Evolutionary conservation across 1,140 invertebrate genomes (phyloP), one percentile per base, ranked within the genome.

Genomic region (Archivesica marissinica): DNA sequence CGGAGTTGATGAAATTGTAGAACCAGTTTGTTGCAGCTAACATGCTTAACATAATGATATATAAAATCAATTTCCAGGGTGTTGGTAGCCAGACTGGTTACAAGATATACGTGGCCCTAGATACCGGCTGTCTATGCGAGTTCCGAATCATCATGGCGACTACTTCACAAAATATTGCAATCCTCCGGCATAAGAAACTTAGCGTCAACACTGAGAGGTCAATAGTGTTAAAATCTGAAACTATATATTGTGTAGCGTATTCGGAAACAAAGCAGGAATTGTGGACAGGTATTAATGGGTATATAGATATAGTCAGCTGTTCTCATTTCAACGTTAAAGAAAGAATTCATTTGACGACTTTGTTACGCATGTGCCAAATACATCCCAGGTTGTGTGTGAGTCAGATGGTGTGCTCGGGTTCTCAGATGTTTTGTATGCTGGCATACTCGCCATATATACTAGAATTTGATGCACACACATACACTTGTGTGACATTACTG

Each of bases 251-350:
- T 50, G 50, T 83, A 30, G 54, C 80, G 11, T 30, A 56, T 35
- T n/a, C 50, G 33, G 38, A 74, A 17, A 28, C 3, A n/a, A 74
- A 44, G 0, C 20, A 83, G 6, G 80, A 74, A 23, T 3, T 83
- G 9, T 83, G 80, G 80, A 28, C 75, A 15, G 59, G 80, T 33
- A 50, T 30, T 23, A 39, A 61, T 20, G 56, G 52, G 6, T n/a
- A 75, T 25, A 47, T 83, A 41, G 80, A 83, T 33, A 83, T 83
- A 15, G 54, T 83, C n/a, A 28, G 25, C 39, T 56, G 47, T 25
- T 4, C 3, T 13, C 52, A 83, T n/a, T 83, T 83, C 41, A 83
- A 83, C 23, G 68, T 75, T 15, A 39, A 75, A 25, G 23, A 61
- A 33, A 70, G 80, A 56, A 59, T 83, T 64, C 61, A 44, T 66